Conservation (phyloP, 2,797 vertebrate species). For the Leucoraja ocellata region DNA sequence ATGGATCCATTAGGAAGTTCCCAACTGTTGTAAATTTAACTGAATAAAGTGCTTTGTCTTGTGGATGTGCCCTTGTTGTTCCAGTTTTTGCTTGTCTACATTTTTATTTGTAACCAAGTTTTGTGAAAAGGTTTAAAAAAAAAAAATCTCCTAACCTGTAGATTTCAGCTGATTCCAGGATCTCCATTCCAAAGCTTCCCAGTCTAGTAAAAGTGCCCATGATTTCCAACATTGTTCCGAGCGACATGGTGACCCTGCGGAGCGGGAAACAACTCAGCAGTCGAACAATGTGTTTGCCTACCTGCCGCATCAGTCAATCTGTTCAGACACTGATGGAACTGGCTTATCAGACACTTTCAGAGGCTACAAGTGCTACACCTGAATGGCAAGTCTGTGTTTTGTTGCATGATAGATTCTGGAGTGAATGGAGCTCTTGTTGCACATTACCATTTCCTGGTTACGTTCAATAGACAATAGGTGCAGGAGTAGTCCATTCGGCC, state of each 20-base stretch:
- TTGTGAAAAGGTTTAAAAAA: too few species aligned
- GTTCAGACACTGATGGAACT: slow-evolving; percentile 84
- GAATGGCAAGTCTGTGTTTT: slow-evolving; percentile 45
- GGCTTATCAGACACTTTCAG: slow-evolving; percentile 75
- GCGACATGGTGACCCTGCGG: slow-evolving; percentile 50
- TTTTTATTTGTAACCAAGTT: background rate
- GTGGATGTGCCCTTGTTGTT: too few species aligned
- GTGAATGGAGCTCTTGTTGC: background rate
- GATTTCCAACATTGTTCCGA: background rate
- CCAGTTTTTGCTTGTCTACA: background rate
- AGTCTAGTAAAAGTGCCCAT: slow-evolving; percentile 48
- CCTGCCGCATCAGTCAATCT: slow-evolving; percentile 81
- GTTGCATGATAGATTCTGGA: background rate
- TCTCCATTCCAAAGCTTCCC: slow-evolving; percentile 67
- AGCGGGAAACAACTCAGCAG: slow-evolving; percentile 61
- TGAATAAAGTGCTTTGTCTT: background rate
- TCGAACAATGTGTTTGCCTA: slow-evolving; percentile 71
- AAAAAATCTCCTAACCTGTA: slow-evolving; percentile 46
- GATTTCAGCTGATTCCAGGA: slow-evolving; percentile 72
- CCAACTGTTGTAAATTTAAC: background rate
- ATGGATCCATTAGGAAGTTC: background rate
- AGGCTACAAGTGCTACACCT: too few species aligned
- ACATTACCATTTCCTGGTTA: too few species aligned
- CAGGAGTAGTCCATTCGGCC: too few species aligned
- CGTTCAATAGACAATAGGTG: too few species aligned